phyloP scores from a whole-genome alignment of 1,140 invertebrate species.

The Neodiprion fabricii region DNA sequence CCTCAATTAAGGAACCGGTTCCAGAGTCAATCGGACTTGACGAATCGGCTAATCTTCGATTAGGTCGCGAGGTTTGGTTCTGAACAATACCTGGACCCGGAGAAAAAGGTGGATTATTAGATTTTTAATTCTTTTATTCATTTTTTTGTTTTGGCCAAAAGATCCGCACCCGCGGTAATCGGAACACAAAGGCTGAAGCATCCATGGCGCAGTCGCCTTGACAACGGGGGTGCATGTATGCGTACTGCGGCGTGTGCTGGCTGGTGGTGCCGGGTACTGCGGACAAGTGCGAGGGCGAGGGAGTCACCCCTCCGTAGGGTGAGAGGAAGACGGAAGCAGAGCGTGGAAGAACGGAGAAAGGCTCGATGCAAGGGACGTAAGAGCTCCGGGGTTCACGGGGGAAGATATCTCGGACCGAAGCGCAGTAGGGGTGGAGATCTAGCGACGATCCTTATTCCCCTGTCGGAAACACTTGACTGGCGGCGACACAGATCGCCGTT shows the following conservation, averaged over 20 bases:
- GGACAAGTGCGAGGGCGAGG: constrained; percentile 5
- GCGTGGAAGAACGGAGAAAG: not conserved
- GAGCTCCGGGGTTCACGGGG: too few relatives aligned
- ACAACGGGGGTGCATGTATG: constrained; percentile 40
- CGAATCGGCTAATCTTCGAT: too few relatives aligned
- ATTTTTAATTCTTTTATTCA: too few relatives aligned
- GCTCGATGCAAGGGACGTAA: not conserved
- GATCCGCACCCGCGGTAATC: not conserved
- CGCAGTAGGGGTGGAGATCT: not conserved
- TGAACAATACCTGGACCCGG: too few relatives aligned
- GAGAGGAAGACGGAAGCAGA: constrained; percentile 18
- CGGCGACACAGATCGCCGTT: constrained; percentile 16
- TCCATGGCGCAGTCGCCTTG: constrained; percentile 54
- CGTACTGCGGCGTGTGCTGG: constrained; percentile 51
- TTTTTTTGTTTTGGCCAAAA: not conserved
- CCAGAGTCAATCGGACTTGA: too few relatives aligned
- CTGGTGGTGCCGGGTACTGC: not conserved
- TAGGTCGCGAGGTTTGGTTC: too few relatives aligned
- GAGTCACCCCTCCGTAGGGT: not conserved
- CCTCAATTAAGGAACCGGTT: too few relatives aligned
- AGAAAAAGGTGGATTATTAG: too few relatives aligned
- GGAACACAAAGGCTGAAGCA: not conserved
- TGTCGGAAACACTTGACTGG: not conserved
- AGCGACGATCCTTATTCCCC: too few relatives aligned
- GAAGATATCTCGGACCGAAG: constrained; percentile 17